Evolutionary conservation across 2,797 vertebrate species (phyloP), one percentile per base, ranked within the genome.

Genomic region (Cuculus canorus): DNA sequence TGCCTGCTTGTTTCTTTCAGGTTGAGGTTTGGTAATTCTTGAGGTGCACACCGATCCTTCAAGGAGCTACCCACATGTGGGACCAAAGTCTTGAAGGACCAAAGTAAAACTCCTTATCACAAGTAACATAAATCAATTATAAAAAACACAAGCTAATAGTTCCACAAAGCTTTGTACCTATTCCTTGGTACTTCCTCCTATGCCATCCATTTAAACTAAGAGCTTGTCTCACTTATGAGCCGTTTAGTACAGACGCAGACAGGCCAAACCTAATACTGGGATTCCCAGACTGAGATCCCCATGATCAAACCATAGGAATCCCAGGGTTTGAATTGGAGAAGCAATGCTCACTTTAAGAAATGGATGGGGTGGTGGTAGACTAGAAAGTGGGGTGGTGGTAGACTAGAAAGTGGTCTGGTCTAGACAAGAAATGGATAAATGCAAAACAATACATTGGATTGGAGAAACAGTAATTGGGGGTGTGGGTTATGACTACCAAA

Each of bases 191-290:
- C 32, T 85, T 69, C 41, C 22, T 89, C 17, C 53, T 48, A 15
- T 5, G 69, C 41, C 52, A 60, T 33, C 17, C 11, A 77, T 41
- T 30, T 65, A 68, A 82, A 63, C 33, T 11, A 85, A 61, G 54
- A 78, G 33, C 41, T 64, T 81, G 61, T 32, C 30, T 81, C 59
- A 17, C 28, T 30, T 52, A 43, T 0, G 0, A 17, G 39, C 17
- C 6, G 39, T 78, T 43, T 10, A 59, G 60, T 13, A 47, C 19
- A 45, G n/a, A 52, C 0, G 4, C 19, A 70, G 0, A 0, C 1
- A 11, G 48, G 37, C 52, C 91, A 80, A 41, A 22, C 53, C 15
- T 60, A 35, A 64, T 1, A 4, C 25, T 48, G 73, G 25, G 53
- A 57, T 48, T 80, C 23, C 50, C 53, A 32, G 48, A 48, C 35